Base-by-base conservation (phyloP, 2,888 invertebrate genomes). In the Limenitis camilla region DNA sequence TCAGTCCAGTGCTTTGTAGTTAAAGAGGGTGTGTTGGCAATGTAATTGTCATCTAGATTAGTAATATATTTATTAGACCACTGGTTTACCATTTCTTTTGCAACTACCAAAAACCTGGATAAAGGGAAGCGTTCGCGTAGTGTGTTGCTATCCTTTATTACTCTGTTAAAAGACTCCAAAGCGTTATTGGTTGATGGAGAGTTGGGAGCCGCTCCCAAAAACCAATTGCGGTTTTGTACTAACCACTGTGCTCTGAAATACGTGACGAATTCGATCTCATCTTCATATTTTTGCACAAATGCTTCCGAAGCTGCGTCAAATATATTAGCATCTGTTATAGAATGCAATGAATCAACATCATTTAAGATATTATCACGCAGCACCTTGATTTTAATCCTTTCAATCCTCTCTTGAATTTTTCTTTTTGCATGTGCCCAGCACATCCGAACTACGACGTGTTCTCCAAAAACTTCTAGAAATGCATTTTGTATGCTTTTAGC, bases 161-260 rank as follows among this genome's bases (percentile, higher is more conserved):
- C 52, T 49, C 46, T 36, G 29, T 27, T 46, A 35, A 46, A 46
- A n/a, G 36, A 5, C 47, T 58, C 53, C 9, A 60, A 44, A 10
- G 57, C 60, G 46, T 58, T 55, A 42, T 60, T 60, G 8, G 57
- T 60, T 28, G 55, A 48, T 30, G 57, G 57, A 27, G 55, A 55
- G 27, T 31, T 44, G 40, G 43, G 30, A 7, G 30, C 38, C 33
- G 54, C 57, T 8, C 59, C 59, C 35, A 61, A 53, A 54, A 55
- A 57, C 57, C 59, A 61, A 36, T 59, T 53, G 32, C 45, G 54
- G 50, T 54, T 40, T 28, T 28, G 27, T 8, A 27, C 4, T 7
- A 40, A 19, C 40, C 40, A 40, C 10, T 40, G 4, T 11, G 27
- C 28, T 40, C 10, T 4, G 9, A 40, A 40, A 9, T 40, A 27